phyloP scores from a whole-genome alignment of 2,797 vertebrate species.

The Tapera naevia region DNA sequence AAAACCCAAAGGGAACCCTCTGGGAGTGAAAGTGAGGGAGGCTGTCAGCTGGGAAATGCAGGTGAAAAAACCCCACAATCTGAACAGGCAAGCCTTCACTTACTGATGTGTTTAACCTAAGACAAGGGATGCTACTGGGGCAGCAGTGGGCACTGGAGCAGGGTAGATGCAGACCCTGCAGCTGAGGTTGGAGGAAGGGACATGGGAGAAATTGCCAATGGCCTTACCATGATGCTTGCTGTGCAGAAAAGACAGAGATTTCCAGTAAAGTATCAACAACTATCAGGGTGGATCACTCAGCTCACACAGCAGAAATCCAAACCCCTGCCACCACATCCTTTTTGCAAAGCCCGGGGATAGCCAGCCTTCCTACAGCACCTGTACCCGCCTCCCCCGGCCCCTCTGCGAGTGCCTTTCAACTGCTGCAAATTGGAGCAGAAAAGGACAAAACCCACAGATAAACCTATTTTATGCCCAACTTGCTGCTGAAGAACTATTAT shows the following conservation, averaged over 20 bases:
- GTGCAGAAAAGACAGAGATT: background rate
- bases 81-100: background rate
- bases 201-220: fast-evolving
- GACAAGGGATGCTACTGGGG: background rate
- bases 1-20: background rate
- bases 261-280: background rate
- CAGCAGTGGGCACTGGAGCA: fast-evolving
- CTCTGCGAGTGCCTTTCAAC: background rate
- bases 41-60: background rate
- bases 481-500: conserved; percentile 7
- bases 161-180: background rate
- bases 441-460: background rate
- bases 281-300: fast-evolving
- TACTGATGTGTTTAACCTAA: background rate
- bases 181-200: fast-evolving
- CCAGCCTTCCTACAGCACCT: background rate
- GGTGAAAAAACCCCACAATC: background rate
- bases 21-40: background rate
- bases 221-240: fast-evolving
- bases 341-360: background rate
- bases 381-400: fast-evolving
- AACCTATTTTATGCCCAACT: conserved; percentile 24
- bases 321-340: background rate
- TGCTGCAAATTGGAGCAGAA: background rate
- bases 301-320: background rate